Evolutionary conservation across 2,113 vertebrate genomes (phyloP).

Genomic region (Scolopax mira): DNA sequence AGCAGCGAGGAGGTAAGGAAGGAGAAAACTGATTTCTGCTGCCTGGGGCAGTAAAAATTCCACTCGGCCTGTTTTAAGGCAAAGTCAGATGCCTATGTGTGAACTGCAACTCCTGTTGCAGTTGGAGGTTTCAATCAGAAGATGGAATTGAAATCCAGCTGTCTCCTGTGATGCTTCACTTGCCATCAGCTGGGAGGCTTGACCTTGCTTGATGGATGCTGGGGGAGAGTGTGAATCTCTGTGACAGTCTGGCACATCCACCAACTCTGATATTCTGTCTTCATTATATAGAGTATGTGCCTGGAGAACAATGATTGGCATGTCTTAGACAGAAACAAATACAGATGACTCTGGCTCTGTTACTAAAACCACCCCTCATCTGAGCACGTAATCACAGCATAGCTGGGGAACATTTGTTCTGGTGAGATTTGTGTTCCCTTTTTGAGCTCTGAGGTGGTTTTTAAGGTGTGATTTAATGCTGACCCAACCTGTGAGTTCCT

Average conservation of each 20-base stretch:
- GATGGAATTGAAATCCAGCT: not conserved
- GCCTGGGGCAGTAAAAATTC: not conserved
- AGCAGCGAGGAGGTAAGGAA: slow-evolving; percentile 74
- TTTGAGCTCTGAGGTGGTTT: not conserved
- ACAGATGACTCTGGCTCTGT: not conserved
- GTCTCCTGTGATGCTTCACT: not conserved
- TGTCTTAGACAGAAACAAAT: not conserved
- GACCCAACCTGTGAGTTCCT: not conserved
- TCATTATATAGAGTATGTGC: fast-evolving
- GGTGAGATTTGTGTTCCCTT: not conserved
- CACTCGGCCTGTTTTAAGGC: not conserved
- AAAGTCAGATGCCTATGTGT: not conserved
- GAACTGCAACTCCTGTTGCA: not conserved
- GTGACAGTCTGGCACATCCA: not conserved
- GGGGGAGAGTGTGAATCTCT: not conserved
- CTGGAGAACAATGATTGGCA: not conserved
- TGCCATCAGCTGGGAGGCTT: not conserved
- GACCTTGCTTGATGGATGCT: not conserved
- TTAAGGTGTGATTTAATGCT: not conserved
- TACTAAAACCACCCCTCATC: not conserved
- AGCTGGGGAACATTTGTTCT: not conserved
- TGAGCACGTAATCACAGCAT: not conserved
- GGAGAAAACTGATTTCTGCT: not conserved
- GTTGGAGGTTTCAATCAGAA: not conserved
- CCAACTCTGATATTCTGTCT: not conserved